Conservation (phyloP, 2,113 vertebrate species). For the Oceanites oceanicus region DNA sequence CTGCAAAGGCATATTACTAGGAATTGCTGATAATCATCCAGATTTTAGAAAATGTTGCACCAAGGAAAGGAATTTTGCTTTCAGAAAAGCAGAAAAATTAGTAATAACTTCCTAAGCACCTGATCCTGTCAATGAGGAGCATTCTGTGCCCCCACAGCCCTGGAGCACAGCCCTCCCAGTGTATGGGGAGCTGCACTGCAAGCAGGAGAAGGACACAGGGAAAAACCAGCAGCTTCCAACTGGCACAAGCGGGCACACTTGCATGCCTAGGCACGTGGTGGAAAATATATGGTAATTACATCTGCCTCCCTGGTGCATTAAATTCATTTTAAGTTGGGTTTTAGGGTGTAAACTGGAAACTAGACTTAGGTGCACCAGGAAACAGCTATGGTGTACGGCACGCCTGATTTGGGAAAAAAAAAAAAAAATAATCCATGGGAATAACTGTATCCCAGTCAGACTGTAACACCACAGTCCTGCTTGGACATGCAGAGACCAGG, state of each 20-base stretch:
- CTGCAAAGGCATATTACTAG: neutral
- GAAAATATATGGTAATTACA: neutral
- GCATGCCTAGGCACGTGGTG: neutral
- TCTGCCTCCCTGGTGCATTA: neutral
- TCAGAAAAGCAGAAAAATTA: neutral
- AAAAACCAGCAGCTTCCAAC: neutral
- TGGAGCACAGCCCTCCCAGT: fast-evolving
- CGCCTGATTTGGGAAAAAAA: neutral
- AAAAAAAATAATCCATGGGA: neutral
- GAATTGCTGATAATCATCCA: neutral
- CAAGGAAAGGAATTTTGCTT: neutral
- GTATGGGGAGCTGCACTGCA: neutral
- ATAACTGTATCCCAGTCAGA: neutral
- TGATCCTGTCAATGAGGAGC: neutral
- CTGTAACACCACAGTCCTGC: neutral
- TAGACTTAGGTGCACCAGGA: neutral
- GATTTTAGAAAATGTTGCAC: neutral
- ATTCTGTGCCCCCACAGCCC: neutral
- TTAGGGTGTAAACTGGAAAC: neutral
- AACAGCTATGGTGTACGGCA: neutral
- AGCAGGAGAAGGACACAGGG: neutral
- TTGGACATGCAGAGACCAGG: neutral
- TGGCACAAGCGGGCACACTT: neutral
- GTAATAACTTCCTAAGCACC: neutral
- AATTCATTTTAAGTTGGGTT: neutral